Base-by-base conservation (phyloP, 2,113 vertebrate genomes). In the Atrichornis clamosus region DNA sequence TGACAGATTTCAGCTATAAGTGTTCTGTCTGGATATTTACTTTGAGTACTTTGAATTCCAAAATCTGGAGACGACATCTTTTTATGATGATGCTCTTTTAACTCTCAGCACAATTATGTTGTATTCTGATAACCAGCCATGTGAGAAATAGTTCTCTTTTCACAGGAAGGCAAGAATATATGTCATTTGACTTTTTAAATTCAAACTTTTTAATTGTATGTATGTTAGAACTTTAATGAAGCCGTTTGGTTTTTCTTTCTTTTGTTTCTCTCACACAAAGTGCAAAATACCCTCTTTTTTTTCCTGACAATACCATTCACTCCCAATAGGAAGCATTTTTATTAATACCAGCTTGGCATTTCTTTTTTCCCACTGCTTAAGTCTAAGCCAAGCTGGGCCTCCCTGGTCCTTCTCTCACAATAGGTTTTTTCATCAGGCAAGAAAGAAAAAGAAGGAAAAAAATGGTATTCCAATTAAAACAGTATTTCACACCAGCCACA, bases 261-360 rank as follows among this genome's bases (percentile, higher is more conserved):
- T 95, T 96, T 96, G 85, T 96, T 95, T 90, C 82, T 91, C 69
- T 90, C 62, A 76, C 90, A 96, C 75, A 41, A 76, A 95, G 65
- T 96, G 82, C 52, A 60, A 85, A 96, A 50, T 87, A 79, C 90
- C 74, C 81, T 87, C 30, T 84, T 95, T 77, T 95, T 93, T 77
- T 94, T 93, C 74, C 85, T 94, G 92, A 92, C 94, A 96, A 83
- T 93, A 85, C 92, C 90, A 87, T 94, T 93, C 94, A 80, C 93
- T 94, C 95, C 70, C 96, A 97, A 96, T 95, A 97, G 92, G 94
- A 97, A 97, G 92, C 92, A 85, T 90, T 95, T 96, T 97, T 97
- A 95, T 96, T 97, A 97, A 93, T 94, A 95, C 88, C 96, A 97
- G 95, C 95, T 97, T 96, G 88, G 85, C 94, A 88, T 96, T 97